Evolutionary conservation across 1,140 invertebrate species (phyloP).

Genomic region (Fopius arisanus): DNA sequence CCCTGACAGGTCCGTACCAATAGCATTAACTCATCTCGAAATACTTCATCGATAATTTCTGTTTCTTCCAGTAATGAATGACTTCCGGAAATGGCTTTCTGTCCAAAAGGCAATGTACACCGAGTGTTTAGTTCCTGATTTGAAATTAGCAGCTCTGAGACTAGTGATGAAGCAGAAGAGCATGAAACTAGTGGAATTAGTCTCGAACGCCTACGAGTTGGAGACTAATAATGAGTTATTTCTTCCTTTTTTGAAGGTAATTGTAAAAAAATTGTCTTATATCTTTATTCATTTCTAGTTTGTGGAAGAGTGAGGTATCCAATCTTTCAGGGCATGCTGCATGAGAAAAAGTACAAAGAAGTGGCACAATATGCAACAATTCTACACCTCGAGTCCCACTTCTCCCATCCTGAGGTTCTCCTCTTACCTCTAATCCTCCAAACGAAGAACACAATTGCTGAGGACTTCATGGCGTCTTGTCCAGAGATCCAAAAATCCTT

Average conservation of each 20-base stretch:
- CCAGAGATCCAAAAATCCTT: constrained; percentile 68
- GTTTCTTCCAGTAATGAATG: constrained; percentile 67
- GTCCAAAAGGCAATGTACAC: constrained; percentile 48
- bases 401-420: constrained; percentile 70
- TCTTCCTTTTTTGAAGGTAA: constrained; percentile 62
- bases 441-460: constrained; percentile 73
- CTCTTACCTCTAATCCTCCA: constrained; percentile 77
- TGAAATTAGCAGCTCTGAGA: constrained; percentile 70
- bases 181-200: constrained; percentile 64
- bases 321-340: constrained; percentile 62
- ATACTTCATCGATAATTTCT: background rate
- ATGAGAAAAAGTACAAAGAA: constrained; percentile 70
- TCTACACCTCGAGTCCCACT: constrained; percentile 71
- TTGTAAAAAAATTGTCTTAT: too few species aligned
- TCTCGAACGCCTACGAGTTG: constrained; percentile 67
- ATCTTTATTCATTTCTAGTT: too few species aligned
- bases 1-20: constrained; percentile 58
- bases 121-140: constrained; percentile 61
- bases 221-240: constrained; percentile 64
- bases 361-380: constrained; percentile 72
- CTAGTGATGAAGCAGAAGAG: constrained; percentile 68
- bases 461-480: constrained; percentile 72
- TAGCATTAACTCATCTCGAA: background rate
- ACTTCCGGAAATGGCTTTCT: constrained; percentile 65
- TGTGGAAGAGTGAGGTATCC: too few species aligned